phyloP scores from a whole-genome alignment of 2,888 invertebrate genomes.

The Nomada fucata region DNA sequence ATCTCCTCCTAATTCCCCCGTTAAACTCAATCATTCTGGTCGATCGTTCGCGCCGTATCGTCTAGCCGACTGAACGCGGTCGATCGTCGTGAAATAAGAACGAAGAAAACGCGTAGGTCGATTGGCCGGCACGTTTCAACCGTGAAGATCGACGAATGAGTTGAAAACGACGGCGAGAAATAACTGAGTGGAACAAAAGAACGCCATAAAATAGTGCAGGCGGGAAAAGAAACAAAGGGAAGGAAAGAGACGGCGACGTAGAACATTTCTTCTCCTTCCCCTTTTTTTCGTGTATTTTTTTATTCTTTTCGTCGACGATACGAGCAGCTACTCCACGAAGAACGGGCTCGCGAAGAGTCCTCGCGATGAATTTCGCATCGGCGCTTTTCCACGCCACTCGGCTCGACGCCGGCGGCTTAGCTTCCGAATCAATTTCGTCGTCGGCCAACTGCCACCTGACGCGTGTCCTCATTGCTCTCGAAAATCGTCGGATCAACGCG shows the following conservation, averaged over 20 bases:
- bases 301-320: slow-evolving; percentile 12
- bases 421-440: slow-evolving; percentile 60
- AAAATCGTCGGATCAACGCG: slow-evolving; percentile 37
- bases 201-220: neutral
- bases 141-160: slow-evolving; percentile 36
- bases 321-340: slow-evolving; percentile 39
- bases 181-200: no score
- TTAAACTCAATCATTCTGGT: slow-evolving; percentile 33
- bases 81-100: neutral
- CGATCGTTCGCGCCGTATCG: slow-evolving; percentile 19
- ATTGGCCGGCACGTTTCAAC: slow-evolving; percentile 29
- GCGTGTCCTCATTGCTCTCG: slow-evolving; percentile 45
- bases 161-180: neutral
- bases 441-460: slow-evolving; percentile 44
- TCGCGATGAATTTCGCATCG: slow-evolving; percentile 54
- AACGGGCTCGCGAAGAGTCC: slow-evolving; percentile 28
- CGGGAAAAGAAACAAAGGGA: neutral
- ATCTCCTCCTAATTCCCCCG: slow-evolving; percentile 15
- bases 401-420: slow-evolving; percentile 35
- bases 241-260: neutral
- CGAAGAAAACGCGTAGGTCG: neutral
- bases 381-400: slow-evolving; percentile 41
- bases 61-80: neutral
- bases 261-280: neutral
- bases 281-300: neutral